Evolutionary conservation across 64 coral and sea anemone species (phyloP).

Genomic region (Cladopsammia gracilis): DNA sequence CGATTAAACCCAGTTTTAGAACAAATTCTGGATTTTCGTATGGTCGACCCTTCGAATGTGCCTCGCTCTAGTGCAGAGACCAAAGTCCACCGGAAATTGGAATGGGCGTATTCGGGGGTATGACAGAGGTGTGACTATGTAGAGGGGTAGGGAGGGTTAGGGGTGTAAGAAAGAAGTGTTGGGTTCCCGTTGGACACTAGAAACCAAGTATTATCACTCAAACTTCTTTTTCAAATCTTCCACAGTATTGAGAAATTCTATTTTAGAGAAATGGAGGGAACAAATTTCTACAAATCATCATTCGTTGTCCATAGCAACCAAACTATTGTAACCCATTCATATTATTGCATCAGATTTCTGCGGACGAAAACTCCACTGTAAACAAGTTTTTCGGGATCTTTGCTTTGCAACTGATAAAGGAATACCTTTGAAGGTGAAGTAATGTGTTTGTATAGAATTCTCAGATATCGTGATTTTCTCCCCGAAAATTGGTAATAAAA

Average conservation of each 20-base stretch:
- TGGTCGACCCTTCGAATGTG: background rate
- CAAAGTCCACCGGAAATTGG: conserved; percentile 11
- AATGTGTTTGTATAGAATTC: background rate
- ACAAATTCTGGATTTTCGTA: background rate
- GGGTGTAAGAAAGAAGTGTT: background rate
- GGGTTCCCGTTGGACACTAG: no score
- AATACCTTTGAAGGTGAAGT: background rate
- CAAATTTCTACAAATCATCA: background rate
- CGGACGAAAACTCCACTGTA: no score
- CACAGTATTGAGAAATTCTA: background rate
- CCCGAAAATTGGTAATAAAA: no score
- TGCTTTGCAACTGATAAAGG: no score
- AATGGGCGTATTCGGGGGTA: background rate
- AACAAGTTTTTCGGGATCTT: no score
- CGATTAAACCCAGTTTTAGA: conserved; percentile 29
- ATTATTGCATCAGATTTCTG: background rate
- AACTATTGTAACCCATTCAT: background rate
- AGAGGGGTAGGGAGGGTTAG: background rate
- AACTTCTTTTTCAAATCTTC: background rate
- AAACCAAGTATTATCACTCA: background rate
- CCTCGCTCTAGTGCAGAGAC: background rate
- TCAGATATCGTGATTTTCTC: background rate
- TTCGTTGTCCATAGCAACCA: background rate
- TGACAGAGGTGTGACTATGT: background rate
- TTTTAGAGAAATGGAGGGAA: background rate